phyloP scores from a whole-genome alignment of 2,888 invertebrate genomes.

The Drosophila mimica region DNA sequence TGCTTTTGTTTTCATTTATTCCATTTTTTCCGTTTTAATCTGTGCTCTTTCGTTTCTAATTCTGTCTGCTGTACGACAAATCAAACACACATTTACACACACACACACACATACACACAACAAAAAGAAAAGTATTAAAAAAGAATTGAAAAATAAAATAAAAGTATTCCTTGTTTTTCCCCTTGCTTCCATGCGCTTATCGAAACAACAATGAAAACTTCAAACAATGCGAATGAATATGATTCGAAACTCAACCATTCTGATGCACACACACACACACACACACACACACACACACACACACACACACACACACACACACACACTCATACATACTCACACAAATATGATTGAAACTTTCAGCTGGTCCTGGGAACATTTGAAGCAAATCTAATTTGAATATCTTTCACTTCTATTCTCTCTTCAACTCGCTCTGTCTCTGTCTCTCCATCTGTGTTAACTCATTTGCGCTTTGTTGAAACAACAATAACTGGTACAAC shows the following conservation, averaged over 20 bases:
- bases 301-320: neutral
- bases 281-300: neutral
- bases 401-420: slow-evolving; percentile 74
- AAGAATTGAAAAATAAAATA: slow-evolving; percentile 27
- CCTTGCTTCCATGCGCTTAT: slow-evolving; percentile 37
- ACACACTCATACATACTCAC: slow-evolving; percentile 18
- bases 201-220: slow-evolving; percentile 64
- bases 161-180: slow-evolving; percentile 38
- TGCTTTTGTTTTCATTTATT: slow-evolving; percentile 35
- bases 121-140: slow-evolving; percentile 30
- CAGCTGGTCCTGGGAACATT: slow-evolving; percentile 85
- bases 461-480: slow-evolving; percentile 46
- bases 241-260: slow-evolving; percentile 37
- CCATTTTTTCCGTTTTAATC: slow-evolving; percentile 56
- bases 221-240: slow-evolving; percentile 69
- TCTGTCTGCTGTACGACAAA: slow-evolving; percentile 44
- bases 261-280: slow-evolving; percentile 13
- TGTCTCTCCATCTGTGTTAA: slow-evolving; percentile 24
- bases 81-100: slow-evolving; percentile 13
- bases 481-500: slow-evolving; percentile 35
- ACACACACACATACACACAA: slow-evolving; percentile 12
- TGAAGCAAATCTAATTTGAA: slow-evolving; percentile 85
- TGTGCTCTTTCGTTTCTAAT: slow-evolving; percentile 54
- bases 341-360: slow-evolving; percentile 58
- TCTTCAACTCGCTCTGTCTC: slow-evolving; percentile 54